A percentile compares a stretch with the other conserved stretches of the same genome.
phyloP scores from a whole-genome alignment of 2,888 invertebrate genomes.

The Cataglyphis altisquamis region DNA sequence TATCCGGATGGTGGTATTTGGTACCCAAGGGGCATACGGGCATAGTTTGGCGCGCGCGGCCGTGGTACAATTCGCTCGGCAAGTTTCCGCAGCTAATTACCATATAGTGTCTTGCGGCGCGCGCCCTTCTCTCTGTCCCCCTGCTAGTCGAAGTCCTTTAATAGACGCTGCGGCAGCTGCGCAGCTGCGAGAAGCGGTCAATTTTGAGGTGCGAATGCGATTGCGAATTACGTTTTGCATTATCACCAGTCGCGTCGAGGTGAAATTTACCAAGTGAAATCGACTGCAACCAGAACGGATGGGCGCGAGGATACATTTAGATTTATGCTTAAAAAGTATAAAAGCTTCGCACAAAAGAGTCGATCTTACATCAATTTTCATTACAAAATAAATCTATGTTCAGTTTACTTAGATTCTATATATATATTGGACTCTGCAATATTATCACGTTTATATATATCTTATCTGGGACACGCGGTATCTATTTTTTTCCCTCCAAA shows the following conservation, averaged over 20 bases:
- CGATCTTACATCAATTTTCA: neutral
- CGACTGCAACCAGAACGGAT: neutral
- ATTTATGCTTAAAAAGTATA: neutral
- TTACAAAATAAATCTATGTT: neutral
- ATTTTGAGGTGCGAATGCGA: slow-evolving; percentile 50
- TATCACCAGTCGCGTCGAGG: neutral
- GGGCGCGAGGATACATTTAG: neutral
- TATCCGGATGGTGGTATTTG: slow-evolving; percentile 79
- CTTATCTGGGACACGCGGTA: neutral
- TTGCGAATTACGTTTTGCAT: slow-evolving; percentile 35
- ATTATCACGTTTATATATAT: neutral
- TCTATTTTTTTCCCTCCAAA: neutral
- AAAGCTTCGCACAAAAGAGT: neutral
- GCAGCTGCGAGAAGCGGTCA: slow-evolving; percentile 53
- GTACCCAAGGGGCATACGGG: slow-evolving; percentile 81
- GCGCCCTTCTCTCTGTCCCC: neutral
- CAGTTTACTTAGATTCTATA: neutral
- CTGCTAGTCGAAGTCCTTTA: slow-evolving; percentile 62
- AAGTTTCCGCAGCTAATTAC: slow-evolving; percentile 77
- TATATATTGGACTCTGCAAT: too few species aligned
- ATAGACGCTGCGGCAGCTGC: slow-evolving; percentile 63
- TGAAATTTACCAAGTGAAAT: slow-evolving; percentile 5
- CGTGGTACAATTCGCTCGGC: slow-evolving; percentile 75
- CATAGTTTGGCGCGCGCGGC: slow-evolving; percentile 76
- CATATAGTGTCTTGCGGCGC: slow-evolving; percentile 71